Conservation (phyloP, 2,113 vertebrate species). For the Trogon surrucura region DNA sequence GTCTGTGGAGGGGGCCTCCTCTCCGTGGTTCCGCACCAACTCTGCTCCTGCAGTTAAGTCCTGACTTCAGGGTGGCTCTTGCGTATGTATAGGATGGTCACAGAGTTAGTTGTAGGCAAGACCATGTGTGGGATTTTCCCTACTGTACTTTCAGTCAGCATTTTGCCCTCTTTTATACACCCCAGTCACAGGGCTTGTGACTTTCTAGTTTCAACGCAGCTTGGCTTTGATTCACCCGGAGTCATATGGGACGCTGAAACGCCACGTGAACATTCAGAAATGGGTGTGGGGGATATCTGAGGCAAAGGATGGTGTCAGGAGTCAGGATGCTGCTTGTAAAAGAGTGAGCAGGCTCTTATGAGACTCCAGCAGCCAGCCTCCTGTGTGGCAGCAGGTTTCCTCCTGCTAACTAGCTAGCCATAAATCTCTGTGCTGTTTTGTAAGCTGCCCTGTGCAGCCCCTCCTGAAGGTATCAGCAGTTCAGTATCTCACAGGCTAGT, state of each 20-base stretch:
- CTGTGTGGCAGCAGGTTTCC: neutral
- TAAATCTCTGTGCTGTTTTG: fast-evolving
- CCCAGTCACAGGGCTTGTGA: conserved; percentile 30
- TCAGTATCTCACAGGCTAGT: neutral
- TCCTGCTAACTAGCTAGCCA: neutral
- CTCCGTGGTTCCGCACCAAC: fast-evolving
- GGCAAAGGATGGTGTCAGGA: neutral
- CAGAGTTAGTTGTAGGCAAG: neutral
- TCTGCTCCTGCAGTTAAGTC: neutral
- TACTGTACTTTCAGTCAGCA: neutral
- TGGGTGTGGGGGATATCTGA: neutral
- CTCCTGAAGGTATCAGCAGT: neutral
- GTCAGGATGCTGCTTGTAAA: neutral
- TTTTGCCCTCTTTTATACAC: conserved; percentile 11
- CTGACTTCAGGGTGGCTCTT: fast-evolving
- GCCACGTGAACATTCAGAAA: neutral
- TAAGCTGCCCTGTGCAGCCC: neutral
- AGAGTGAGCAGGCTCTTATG: fast-evolving
- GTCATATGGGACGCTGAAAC: neutral
- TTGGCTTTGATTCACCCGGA: neutral
- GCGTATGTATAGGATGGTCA: fast-evolving
- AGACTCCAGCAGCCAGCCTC: neutral
- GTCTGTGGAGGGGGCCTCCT: fast-evolving
- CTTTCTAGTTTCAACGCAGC: neutral
- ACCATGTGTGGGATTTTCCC: neutral